Evolutionary conservation across 2,888 invertebrate genomes (phyloP).

Genomic region (Teleiodes luculella): DNA sequence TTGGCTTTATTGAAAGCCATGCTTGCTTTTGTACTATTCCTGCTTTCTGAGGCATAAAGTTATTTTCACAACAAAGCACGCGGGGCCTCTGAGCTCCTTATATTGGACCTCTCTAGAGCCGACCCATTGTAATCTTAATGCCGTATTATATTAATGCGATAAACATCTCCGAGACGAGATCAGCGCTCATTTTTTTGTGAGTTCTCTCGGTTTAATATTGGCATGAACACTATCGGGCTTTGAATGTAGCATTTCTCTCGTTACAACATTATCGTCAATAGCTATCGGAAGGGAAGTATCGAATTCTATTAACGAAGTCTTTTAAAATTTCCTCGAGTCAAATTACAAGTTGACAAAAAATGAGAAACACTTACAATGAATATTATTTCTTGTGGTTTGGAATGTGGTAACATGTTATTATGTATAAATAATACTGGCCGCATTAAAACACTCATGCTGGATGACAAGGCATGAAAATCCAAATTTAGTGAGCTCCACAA

Average conservation of each 20-base stretch:
- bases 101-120: constrained; percentile 75
- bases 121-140: constrained; percentile 76
- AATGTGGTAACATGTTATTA: constrained; percentile 46
- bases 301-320: constrained; percentile 56
- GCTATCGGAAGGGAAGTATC: constrained; percentile 57
- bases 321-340: constrained; percentile 43
- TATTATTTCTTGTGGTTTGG: constrained; percentile 24
- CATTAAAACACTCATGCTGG: constrained; percentile 60
- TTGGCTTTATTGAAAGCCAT: constrained; percentile 70
- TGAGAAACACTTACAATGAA: background rate
- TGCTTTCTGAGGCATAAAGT: constrained; percentile 70
- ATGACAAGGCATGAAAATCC: constrained; percentile 72
- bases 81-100: constrained; percentile 68
- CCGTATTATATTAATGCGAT: constrained; percentile 78
- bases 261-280: constrained; percentile 56
- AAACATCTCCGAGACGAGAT: constrained; percentile 68
- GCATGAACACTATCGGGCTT: constrained; percentile 47
- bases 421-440: constrained; percentile 47
- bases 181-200: constrained; percentile 58
- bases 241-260: constrained; percentile 52
- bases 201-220: constrained; percentile 65
- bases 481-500: constrained; percentile 62
- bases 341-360: constrained; percentile 27
- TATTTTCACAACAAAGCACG: constrained; percentile 76
- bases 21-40: constrained; percentile 60